Conservation (phyloP, 2,888 invertebrate genomes). For the Metopia argyrocephala region DNA sequence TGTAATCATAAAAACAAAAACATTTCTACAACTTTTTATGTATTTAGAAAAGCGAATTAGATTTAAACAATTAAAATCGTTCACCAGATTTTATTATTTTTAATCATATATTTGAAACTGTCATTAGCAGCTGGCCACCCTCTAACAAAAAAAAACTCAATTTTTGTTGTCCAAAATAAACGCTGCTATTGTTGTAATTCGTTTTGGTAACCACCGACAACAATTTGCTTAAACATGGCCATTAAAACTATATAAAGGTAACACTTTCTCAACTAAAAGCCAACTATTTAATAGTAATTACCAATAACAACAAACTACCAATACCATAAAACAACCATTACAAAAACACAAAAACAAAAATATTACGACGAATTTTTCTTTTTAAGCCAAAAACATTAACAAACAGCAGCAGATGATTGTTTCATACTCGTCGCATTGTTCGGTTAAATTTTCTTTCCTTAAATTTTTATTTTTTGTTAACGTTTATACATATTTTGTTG, state of each 20-base stretch:
- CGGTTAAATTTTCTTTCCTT: not conserved
- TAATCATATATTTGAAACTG: too few species aligned
- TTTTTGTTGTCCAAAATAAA: too few species aligned
- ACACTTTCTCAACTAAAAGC: conserved; percentile 45
- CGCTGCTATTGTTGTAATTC: not conserved
- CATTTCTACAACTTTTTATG: not conserved
- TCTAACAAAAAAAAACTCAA: not conserved
- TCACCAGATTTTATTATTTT: not conserved
- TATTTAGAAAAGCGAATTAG: not conserved
- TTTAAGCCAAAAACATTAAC: not conserved
- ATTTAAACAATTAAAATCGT: not conserved
- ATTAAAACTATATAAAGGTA: conserved; percentile 49
- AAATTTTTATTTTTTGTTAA: not conserved
- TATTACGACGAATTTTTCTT: not conserved
- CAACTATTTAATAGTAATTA: conserved; percentile 28
- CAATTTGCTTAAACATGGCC: conserved; percentile 24
- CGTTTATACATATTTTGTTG: not conserved
- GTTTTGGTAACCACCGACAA: not conserved
- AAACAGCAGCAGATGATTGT: not conserved
- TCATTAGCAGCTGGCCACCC: not conserved
- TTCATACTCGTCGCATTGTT: not conserved
- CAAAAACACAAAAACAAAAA: too few species aligned
- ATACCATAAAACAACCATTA: not conserved
- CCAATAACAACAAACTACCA: not conserved
- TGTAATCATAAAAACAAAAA: not conserved